Evolutionary conservation across 2,797 vertebrate genomes (phyloP), one percentile per base, ranked within the genome.

Genomic region (Rhinichthys osculus): DNA sequence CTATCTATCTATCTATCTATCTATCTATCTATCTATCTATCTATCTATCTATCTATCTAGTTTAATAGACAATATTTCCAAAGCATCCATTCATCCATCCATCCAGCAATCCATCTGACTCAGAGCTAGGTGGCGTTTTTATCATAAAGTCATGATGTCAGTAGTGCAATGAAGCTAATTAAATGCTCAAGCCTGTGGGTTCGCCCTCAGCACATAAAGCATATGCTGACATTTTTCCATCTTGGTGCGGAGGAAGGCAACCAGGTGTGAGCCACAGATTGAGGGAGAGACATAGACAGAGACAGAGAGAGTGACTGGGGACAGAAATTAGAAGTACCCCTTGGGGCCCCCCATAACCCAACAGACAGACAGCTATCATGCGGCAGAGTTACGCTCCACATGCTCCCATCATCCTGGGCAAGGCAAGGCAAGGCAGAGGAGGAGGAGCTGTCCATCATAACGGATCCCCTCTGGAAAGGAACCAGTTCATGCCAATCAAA

Each of bases 181-280:
- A 95, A 96, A 96, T 91, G 90, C 87, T 90, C 91, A 90, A 91
- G 95, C 95, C 94, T 91, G 87, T 90, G 88, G 90, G 91, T 93
- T 92, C 83, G 87, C 88, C 89, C 72, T 62, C 76, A 83, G 85
- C 87, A 13, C 81, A 70, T 67, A 21, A 81, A 82, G 50, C 91
- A 94, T 94, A 94, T 93, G 85, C 88, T 90, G 89, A 92, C 90
- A 93, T 91, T 92, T 94, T 77, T 89, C 85, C 84, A 87, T 87
- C 89, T 85, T 83, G 88, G 72, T 38, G 73, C 72, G 80, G 35
- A 67, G 76, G 57, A 27, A 73, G n/a, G 47, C 30, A 84, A 64
- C 47, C 62, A 87, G 85, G 83, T 86, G 66, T 66, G 59, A 84
- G 19, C 14, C 17, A 67, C 47, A 84, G 79, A 78, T 70, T 82